Evolutionary conservation across 2,113 vertebrate species (phyloP), one percentile per base, ranked within the genome.

Genomic region (Saccopteryx leptura): DNA sequence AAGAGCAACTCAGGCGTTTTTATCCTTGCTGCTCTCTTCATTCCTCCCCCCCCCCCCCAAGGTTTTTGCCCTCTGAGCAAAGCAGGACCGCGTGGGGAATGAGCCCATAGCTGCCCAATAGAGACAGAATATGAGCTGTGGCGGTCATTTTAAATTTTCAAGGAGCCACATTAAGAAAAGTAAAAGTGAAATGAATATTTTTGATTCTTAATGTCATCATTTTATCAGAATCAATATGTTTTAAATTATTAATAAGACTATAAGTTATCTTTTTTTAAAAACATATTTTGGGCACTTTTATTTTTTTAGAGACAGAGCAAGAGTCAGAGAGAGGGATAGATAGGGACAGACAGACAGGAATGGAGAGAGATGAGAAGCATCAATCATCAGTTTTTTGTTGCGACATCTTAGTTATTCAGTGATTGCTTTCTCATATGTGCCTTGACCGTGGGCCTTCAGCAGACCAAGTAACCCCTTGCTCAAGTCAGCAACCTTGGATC

Each of bases 181-280:
- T 24, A n/a, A 60, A 81, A 9, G 6, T 69, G 26, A 90, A 81
- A 75, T 52, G 33, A 83, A 76, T 56, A 72, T 61, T 56, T 71
- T 92, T 94, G 52, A 61, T 65, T 88, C 24, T 28, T 79, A 81
- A 33, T 33, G 26, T 26, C 54, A 52, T 66, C 24, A 28, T 56
- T 83, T 91, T 92, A 87, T 84, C 63, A 2, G 71, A 31, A n/a
- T 82, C n/a, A 69, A 14, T 63, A 87, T 58, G 65, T 94, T 83
- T 9, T 13, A 26, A 88, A 72, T 82, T 54, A 78, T 76, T 50
- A 28, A 39, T 39, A 39, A 39, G 39, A 39, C 39, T 91, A 39
- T 75, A 21, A 52, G 60, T 87, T 69, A 7, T 69, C 65, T 79
- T 80, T 85, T 46, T 39, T 39, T 3, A 39, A 39, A 39, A 39